Conservation (phyloP, 2,113 vertebrate genomes). For the Phasianus colchicus region DNA sequence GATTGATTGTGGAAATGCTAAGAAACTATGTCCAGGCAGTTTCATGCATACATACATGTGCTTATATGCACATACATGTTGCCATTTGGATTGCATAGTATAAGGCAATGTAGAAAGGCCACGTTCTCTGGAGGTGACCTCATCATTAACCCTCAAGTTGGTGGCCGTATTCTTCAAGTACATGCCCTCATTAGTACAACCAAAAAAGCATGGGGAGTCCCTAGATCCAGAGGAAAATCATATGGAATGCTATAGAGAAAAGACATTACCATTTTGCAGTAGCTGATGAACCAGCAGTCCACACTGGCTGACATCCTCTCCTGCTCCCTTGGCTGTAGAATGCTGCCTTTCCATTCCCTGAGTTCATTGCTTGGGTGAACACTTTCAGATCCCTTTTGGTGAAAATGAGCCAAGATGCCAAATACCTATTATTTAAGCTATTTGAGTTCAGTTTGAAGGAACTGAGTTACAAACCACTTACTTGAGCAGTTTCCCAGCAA, state of each 20-base stretch:
- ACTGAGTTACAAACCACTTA: not conserved
- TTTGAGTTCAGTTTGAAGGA: not conserved
- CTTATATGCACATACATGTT: not conserved
- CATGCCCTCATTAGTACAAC: not conserved
- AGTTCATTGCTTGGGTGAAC: not conserved
- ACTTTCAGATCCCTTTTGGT: not conserved
- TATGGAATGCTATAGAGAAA: not conserved
- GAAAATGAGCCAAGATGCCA: not conserved
- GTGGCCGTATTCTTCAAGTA: not conserved
- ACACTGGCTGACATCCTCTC: not conserved
- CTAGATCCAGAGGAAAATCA: not conserved
- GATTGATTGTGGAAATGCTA: not conserved
- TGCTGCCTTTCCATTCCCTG: not conserved
- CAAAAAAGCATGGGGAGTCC: not conserved
- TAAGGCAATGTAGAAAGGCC: not conserved
- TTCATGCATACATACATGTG: not conserved
- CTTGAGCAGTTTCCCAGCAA: not conserved
- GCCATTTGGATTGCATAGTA: accelerated
- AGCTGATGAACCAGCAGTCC: not conserved
- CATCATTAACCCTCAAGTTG: not conserved
- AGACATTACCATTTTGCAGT: accelerated
- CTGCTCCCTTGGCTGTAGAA: not conserved
- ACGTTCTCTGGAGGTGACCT: not conserved
- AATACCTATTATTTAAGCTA: not conserved
- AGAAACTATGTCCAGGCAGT: not conserved